These are phyloP conservation scores for Margaritifera margaritifera DNA, from an alignment of 2,888 invertebrate genomes.

Conservation along the genomic window DNA sequence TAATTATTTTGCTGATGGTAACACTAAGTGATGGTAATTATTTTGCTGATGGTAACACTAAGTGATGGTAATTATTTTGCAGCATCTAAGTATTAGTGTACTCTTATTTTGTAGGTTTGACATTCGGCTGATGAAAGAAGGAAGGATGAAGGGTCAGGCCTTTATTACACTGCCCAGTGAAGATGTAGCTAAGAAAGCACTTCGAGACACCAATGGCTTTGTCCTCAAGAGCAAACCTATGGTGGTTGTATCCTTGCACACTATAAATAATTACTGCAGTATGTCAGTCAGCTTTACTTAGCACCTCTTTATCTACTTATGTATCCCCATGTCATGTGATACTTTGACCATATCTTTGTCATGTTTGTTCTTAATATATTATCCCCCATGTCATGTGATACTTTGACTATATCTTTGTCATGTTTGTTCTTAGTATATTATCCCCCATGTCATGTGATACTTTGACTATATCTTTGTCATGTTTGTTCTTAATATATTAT, in stretches of 20 bases:
- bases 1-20: no score
- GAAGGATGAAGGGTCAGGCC: constrained; percentile 96
- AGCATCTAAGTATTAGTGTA: background rate
- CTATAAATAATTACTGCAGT: background rate
- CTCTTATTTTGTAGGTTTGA: constrained; percentile 72
- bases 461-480: no score
- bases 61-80: background rate
- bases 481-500: background rate
- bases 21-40: no score
- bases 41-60: background rate
- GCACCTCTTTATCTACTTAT: no score
- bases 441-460: background rate
- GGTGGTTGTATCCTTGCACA: constrained; percentile 74
- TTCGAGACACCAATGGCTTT: constrained; percentile 90
- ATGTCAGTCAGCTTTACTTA: no score
- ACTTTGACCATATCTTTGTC: no score
- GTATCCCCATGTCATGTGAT: background rate
- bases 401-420: no score
- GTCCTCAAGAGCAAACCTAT: constrained; percentile 90
- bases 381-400: background rate
- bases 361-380: no score
- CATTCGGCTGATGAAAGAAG: constrained; percentile 92
- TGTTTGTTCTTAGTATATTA: no score
- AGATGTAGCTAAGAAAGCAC: constrained; percentile 81
- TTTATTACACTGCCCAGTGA: constrained; percentile 88